Conservation (phyloP, 2,797 vertebrate species). For the Silurus aristotelis region DNA sequence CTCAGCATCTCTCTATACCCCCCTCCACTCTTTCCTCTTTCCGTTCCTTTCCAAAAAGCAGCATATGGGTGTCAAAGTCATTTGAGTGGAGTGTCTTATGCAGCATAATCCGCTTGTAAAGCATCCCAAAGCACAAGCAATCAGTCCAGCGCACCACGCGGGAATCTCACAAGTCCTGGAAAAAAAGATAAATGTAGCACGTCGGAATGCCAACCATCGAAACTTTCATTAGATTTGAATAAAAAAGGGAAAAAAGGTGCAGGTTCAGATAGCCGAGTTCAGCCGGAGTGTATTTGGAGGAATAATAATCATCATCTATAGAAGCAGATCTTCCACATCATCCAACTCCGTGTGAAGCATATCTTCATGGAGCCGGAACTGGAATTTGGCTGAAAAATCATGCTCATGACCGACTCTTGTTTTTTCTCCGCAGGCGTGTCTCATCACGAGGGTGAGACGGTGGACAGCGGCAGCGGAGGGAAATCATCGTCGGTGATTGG, state of each 20-base stretch:
- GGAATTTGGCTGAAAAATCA: too few relatives aligned
- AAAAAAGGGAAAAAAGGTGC: not conserved
- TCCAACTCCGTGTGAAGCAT: too few relatives aligned
- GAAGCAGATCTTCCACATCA: too few relatives aligned
- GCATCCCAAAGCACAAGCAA: conserved; percentile 58
- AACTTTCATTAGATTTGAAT: not conserved
- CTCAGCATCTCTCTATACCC: conserved; percentile 45
- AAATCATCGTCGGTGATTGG: conserved; percentile 86
- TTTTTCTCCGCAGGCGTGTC: conserved; percentile 55
- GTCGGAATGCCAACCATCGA: too few relatives aligned
- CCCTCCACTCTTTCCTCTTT: conserved; percentile 24
- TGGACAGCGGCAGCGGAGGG: conserved; percentile 56
- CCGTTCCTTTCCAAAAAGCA: conserved; percentile 40
- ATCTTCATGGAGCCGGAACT: too few relatives aligned
- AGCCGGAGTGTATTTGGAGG: not conserved
- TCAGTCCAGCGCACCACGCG: conserved; percentile 54
- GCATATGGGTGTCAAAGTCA: conserved; percentile 61
- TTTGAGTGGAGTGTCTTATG: conserved; percentile 60
- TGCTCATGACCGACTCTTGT: not conserved
- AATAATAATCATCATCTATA: not conserved
- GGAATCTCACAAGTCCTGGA: conserved; percentile 10
- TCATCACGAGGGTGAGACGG: conserved; percentile 51
- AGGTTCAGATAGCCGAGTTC: not conserved
- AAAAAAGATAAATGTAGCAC: not conserved
- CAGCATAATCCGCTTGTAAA: conserved; percentile 70